Evolutionary conservation across 2,797 vertebrate species (phyloP).

Genomic region (Kryptolebias ocellatus): DNA sequence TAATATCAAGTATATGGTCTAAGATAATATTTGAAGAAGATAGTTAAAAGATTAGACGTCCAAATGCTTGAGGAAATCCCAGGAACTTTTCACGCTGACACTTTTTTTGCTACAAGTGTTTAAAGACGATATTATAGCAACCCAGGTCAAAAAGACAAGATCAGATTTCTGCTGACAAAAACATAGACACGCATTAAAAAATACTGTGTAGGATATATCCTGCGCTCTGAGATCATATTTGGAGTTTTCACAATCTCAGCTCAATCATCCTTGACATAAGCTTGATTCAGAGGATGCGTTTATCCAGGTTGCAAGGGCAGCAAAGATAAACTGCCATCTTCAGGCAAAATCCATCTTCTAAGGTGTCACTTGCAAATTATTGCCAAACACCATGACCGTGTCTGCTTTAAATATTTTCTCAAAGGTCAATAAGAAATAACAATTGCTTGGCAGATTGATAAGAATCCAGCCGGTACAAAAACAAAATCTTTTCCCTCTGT

Average conservation of each 20-base stretch:
- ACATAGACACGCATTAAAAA: conserved; percentile 22
- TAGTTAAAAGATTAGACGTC: neutral
- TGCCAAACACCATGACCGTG: conserved; percentile 65
- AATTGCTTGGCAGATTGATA: conserved; percentile 65
- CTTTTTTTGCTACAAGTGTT: too few relatives aligned
- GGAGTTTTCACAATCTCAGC: conserved; percentile 59
- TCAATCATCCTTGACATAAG: conserved; percentile 81
- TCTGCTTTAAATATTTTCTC: conserved; percentile 79
- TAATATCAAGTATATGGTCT: too few relatives aligned
- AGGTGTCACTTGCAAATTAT: conserved; percentile 75
- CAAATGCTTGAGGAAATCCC: conserved; percentile 13
- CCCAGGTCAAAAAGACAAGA: conserved; percentile 17
- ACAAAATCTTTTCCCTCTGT: conserved; percentile 40
- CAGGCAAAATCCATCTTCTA: conserved; percentile 77
- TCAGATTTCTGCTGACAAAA: conserved; percentile 48
- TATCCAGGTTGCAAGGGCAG: conserved; percentile 60
- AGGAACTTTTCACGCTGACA: conserved; percentile 6
- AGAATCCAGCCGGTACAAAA: conserved; percentile 44
- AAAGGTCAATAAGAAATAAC: conserved; percentile 69
- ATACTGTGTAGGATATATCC: conserved; percentile 25
- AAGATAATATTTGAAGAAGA: neutral
- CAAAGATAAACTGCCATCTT: conserved; percentile 77
- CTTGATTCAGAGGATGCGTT: conserved; percentile 65
- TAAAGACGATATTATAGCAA: conserved; percentile 21
- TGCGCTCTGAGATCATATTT: conserved; percentile 52